Conservation (phyloP, 1,140 invertebrate genomes). For the Drosophila navojoa region DNA sequence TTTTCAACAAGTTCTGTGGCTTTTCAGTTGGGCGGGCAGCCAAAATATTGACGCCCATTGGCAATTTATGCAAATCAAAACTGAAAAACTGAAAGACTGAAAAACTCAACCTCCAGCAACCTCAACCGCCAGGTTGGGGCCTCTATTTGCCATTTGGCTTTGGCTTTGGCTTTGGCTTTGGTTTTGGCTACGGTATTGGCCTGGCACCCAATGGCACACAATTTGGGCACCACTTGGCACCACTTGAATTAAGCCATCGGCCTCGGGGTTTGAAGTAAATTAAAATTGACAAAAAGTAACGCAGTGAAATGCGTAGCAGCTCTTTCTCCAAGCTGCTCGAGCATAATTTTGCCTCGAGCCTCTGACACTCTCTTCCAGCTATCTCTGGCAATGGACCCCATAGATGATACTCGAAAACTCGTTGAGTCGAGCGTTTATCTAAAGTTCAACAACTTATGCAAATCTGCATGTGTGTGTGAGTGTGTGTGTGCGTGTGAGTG, state of each 20-base stretch:
- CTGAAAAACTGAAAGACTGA: conserved; percentile 4
- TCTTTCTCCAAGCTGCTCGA: conserved; percentile 29
- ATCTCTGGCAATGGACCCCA: conserved; percentile 3
- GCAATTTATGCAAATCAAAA: conserved; percentile 72
- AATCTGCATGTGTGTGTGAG: conserved; percentile 48
- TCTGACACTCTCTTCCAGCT: background rate
- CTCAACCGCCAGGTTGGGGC: background rate
- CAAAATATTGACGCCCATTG: conserved; percentile 40
- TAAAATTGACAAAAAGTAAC: conserved; percentile 67
- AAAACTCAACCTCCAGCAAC: conserved; percentile 17
- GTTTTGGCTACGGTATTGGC: background rate
- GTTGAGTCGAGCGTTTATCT: conserved; percentile 65
- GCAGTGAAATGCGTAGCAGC: conserved; percentile 37
- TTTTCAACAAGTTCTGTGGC: conserved; percentile 38
- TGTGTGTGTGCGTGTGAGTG: conserved; percentile 37
- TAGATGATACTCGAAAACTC: conserved; percentile 43
- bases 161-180: conserved; percentile 2
- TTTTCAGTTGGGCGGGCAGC: conserved; percentile 8
- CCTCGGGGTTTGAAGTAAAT: conserved; percentile 56
- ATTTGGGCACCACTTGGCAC: conserved; percentile 32
- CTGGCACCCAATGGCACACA: conserved; percentile 40
- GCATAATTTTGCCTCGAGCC: conserved; percentile 23
- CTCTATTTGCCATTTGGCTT: conserved; percentile 12
- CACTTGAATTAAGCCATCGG: conserved; percentile 59
- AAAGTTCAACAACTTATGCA: conserved; percentile 81